Evolutionary conservation across 2,113 vertebrate species (phyloP), one percentile per base, ranked within the genome.

Genomic region (Condylura cristata): DNA sequence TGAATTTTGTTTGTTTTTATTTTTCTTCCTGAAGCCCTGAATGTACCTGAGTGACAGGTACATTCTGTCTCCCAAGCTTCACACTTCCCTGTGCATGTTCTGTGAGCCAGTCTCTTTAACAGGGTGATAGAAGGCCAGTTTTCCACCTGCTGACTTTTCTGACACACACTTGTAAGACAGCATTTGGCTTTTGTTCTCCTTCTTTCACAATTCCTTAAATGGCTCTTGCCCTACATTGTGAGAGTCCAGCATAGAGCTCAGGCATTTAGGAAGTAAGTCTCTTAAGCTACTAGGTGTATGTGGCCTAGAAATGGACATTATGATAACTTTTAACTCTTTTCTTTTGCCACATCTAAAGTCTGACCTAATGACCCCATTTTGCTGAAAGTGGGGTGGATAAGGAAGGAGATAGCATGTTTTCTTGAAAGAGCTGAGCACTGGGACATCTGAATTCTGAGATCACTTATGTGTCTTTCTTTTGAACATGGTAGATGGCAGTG

Each of bases 181-280:
- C 46, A 66, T 34, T 89, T 4, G 0, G 46, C 56, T 95, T 90
- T 95, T 96, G 41, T 87, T 92, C 44, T 58, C 66, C 94, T 68
- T 91, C 58, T 89, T 85, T 95, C n/a, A 72, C 32, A 71, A 13
- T 96, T 90, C 58, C 89, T 92, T 88, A 95, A 93, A 95, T 86
- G 95, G 58, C 18, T 88, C 82, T 93, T 91, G 76, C 56, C 82
- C 80, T 94, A 80, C 39, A 85, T 87, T 89, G 48, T 80, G 34
- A 83, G 44, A 76, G 76, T 91, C 89, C 46, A 95, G 53, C 30
- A 58, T 63, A 90, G 39, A 22, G 22, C 32, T 93, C 16, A 76
- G 66, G 61, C 70, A 92, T 82, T 82, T 93, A 48, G 51, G 56
- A 89, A 95, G 39, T 65, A 48, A 76, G 46, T 80, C 48, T 91